A percentile compares a stretch with the other conserved stretches of the same genome.
Conservation (phyloP, 2,113 vertebrate species). For the Gymnobelideus leadbeateri region DNA sequence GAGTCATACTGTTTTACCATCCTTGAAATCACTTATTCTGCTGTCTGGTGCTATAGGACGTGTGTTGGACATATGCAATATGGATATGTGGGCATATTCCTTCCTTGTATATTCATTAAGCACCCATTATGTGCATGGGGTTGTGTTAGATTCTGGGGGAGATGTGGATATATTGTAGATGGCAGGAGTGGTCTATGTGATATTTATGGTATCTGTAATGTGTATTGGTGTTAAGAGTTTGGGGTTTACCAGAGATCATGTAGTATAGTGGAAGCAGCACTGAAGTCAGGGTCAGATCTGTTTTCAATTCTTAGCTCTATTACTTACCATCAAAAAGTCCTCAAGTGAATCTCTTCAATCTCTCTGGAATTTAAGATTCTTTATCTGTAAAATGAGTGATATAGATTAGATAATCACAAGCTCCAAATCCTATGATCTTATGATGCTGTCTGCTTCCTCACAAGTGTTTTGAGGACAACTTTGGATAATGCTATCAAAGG, state of each 20-base stretch:
- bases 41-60: rapidly evolving
- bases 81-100: neutral
- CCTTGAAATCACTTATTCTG: neutral
- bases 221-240: neutral
- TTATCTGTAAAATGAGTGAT: neutral
- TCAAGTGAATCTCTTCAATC: neutral
- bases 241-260: neutral
- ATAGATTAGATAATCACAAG: neutral
- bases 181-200: neutral
- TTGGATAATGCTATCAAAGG: neutral
- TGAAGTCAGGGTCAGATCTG: neutral
- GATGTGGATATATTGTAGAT: neutral
- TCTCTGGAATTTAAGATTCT: neutral
- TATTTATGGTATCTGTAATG: neutral
- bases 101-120: neutral
- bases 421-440: neutral
- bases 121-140: neutral
- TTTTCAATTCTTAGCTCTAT: neutral
- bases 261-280: neutral
- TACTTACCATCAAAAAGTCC: neutral
- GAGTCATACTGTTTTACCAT: neutral
- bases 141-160: neutral
- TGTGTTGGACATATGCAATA: neutral
- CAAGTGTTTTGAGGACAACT: neutral
- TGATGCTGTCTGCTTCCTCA: neutral